Base-by-base conservation (phyloP, 2,113 vertebrate genomes). In the Lota lota region DNA sequence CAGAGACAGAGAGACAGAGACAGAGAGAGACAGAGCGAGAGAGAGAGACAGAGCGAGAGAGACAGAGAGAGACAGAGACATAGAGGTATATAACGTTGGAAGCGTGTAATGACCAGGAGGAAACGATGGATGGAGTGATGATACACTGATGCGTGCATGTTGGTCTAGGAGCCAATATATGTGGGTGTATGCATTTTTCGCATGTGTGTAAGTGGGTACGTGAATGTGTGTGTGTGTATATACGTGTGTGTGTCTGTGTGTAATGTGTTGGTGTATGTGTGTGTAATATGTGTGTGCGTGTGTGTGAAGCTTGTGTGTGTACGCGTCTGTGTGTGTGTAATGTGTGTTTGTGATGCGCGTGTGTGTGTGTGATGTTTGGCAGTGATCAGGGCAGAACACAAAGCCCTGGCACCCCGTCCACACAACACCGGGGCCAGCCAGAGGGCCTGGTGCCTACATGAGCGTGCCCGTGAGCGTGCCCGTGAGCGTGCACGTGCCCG, bases 321-420 rank as follows among this genome's bases (percentile, higher is more conserved):
- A 12, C 57, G 50, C 1, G 50, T 17, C 11, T 5, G 3, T 20
- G 57, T 59, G 61, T 5, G 24, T 62, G 61, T 16, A 11, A 3
- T 22, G 33, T 20, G 5, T 19, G 47, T 3, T 3, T 56, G 17
- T 56, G 53, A 50, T n/a, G 53, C 17, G 16, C 17, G 64, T 60
- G 61, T 65, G 77, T 76, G 63, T 17, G 57, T 79, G 76, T 20
- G 54, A 72, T 66, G 79, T 57, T 76, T 83, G 77, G 75, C 67
- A 59, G 77, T 68, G 70, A 81, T 81, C 58, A 73, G 63, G 61
- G 53, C 74, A 76, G 64, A 79, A 82, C 86, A 89, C 89, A 90
- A 89, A 85, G 84, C 79, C 76, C 74, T 86, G 69, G 79, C 83
- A 87, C 82, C 87, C 84, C 85, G 81, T 85, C 86, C 85, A 84